A percentile compares a stretch with the other conserved stretches of the same genome.
phyloP scores from a whole-genome alignment of 1,140 invertebrate genomes.

The Scaptodrosophila lebanonensis region DNA sequence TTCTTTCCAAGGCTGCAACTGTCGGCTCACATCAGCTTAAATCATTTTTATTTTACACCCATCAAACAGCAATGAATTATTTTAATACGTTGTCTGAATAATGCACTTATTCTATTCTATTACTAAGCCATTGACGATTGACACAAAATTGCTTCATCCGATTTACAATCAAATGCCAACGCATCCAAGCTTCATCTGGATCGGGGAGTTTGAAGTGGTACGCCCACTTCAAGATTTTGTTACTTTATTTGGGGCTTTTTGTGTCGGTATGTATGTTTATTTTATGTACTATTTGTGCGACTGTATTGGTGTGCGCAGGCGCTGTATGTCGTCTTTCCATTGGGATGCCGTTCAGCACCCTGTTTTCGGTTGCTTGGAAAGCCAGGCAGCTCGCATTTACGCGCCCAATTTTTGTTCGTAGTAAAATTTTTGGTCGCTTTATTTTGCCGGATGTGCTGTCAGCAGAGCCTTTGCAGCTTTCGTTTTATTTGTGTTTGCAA shows the following conservation, averaged over 20 bases:
- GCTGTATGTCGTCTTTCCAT: slow-evolving; percentile 23
- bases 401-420: slow-evolving; percentile 45
- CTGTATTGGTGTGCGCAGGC: slow-evolving; percentile 34
- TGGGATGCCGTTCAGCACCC: slow-evolving; percentile 15
- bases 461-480: slow-evolving; percentile 32
- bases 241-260: neutral
- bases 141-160: too few relatives aligned
- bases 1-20: too few relatives aligned
- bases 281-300: neutral
- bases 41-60: too few relatives aligned
- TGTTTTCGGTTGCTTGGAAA: slow-evolving; percentile 19
- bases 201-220: too few relatives aligned
- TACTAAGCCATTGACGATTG: too few relatives aligned
- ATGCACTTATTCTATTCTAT: too few relatives aligned
- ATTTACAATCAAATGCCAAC: too few relatives aligned
- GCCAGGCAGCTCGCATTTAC: slow-evolving; percentile 40
- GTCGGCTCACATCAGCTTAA: too few relatives aligned
- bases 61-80: too few relatives aligned
- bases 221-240: too few relatives aligned
- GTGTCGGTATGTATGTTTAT: neutral
- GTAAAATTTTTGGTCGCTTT: slow-evolving; percentile 46
- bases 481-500: slow-evolving; percentile 21
- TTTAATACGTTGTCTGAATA: too few relatives aligned
- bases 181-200: too few relatives aligned
- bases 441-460: slow-evolving; percentile 42